A percentile compares a stretch with the other conserved stretches of the same genome.
Conservation (phyloP, 30 jellyfish, hydroid and myxozoan species). For the Phacellophora camtschatica region DNA sequence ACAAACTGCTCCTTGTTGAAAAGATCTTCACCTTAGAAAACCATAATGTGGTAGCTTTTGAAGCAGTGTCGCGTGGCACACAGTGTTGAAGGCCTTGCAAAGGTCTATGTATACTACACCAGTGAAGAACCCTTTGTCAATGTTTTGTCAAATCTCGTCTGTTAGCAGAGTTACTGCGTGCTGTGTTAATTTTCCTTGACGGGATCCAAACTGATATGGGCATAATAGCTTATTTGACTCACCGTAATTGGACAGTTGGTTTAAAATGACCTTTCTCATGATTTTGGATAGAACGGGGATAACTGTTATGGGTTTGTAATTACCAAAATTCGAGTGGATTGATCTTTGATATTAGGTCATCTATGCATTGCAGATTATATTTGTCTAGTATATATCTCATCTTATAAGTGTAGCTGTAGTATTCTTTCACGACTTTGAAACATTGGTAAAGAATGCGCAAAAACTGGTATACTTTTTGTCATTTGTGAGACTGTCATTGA, state of each 20-base stretch:
- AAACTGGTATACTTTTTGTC: background rate
- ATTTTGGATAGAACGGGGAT: background rate
- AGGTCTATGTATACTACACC: conserved; percentile 55
- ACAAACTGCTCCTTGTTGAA: background rate
- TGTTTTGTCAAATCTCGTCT: conserved; percentile 42
- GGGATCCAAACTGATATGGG: conserved; percentile 50
- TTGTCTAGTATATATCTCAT: too few species aligned
- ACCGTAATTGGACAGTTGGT: conserved; percentile 49
- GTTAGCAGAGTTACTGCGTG: conserved; percentile 53
- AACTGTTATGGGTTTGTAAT: background rate
- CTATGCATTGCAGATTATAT: background rate
- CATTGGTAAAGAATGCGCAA: background rate
- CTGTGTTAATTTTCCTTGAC: conserved; percentile 45
- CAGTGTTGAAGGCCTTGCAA: too few species aligned
- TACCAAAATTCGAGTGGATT: background rate
- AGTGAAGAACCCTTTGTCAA: conserved; percentile 29
- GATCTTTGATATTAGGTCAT: background rate
- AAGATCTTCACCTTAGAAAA: background rate
- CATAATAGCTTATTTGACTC: conserved; percentile 25
- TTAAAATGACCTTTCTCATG: background rate
- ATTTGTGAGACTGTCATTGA: background rate
- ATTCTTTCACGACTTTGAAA: background rate
- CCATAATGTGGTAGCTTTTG: too few species aligned
- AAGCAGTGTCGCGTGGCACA: too few species aligned
- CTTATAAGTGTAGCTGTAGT: background rate